Base-by-base conservation (phyloP, 2,888 invertebrate species). In the Acanthococcus lagerstroemiae region DNA sequence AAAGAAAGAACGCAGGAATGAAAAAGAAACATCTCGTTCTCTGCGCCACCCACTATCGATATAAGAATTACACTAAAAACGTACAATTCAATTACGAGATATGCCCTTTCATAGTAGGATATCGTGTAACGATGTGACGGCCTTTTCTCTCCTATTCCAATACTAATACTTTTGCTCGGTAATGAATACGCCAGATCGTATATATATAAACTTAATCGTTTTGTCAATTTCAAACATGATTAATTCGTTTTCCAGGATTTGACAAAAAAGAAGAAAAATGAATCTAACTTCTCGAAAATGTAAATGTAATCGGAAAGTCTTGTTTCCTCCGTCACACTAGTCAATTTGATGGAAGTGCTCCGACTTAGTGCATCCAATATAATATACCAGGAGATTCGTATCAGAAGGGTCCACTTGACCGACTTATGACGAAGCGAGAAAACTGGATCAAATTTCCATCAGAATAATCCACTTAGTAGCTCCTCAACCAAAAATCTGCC, bases 181-280 rank as follows among this genome's bases (percentile, higher is more conserved):
- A 19, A 3, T 27, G 19, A 55, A 55, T 55, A 55, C 21, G 27
- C 27, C 2, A 4, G 37, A 24, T 22, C 26, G 48, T 61, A 30
- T n/a, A n/a, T n/a, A n/a, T n/a, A n/a, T n/a, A n/a, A n/a, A n/a
- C 61, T 61, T 46, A 46, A 61, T 61, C 52, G 61, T 61, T 61
- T 61, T 61, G 61, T 61, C 61, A 61, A 61, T 61, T 61, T 61
- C 26, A 19, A 22, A 50, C 46, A 61, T 61, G 61, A 61, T 61
- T 61, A 61, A 61, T 61, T 48, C 4, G 22, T 61, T 37, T 37
- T 37, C 37, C 12, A 1, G 3, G 37, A 37, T 37, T 37, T 37
- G 2, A 37, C 37, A 37, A 37, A 37, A 37, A 37, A 37, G 37
- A 37, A 37, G 37, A 37, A 37, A 37, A 37, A 37, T 37, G 37